Evolutionary conservation across 2,888 invertebrate species (phyloP).

Genomic region (Eurytoma californica): DNA sequence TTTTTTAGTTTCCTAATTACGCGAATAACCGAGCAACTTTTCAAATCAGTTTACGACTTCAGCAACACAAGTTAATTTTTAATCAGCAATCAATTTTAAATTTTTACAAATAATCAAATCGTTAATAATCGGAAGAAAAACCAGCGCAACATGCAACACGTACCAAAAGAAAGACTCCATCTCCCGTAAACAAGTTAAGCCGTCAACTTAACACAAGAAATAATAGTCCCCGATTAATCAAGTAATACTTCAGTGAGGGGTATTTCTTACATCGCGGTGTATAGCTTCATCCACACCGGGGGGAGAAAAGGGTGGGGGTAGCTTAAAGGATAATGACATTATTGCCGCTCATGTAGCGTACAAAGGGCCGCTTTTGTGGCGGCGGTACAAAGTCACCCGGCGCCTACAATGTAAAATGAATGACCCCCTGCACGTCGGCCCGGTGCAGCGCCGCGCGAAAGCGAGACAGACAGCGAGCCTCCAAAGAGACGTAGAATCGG

Average conservation of each 20-base stretch:
- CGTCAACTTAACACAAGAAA: too few species aligned
- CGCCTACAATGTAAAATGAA: slow-evolving; percentile 46
- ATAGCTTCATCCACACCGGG: neutral
- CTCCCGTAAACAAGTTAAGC: too few species aligned
- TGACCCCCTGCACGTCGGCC: neutral
- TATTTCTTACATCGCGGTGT: neutral
- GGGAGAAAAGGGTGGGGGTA: neutral
- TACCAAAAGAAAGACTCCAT: too few species aligned
- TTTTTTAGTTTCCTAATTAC: neutral
- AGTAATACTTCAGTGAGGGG: neutral
- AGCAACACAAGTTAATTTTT: too few species aligned
- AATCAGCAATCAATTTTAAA: too few species aligned
- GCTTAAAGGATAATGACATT: slow-evolving; percentile 46
- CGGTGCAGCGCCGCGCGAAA: neutral
- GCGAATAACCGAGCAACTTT: neutral
- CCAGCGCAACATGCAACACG: too few species aligned
- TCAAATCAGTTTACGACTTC: neutral
- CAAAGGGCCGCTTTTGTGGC: slow-evolving; percentile 39
- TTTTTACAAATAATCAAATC: too few species aligned
- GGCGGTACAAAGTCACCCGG: slow-evolving; percentile 23
- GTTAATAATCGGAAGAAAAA: too few species aligned
- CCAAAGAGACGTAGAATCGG: slow-evolving; percentile 14
- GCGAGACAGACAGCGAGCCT: neutral
- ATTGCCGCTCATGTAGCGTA: slow-evolving; percentile 37
- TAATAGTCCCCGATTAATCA: neutral